A percentile compares a stretch with the other conserved stretches of the same genome.
These are phyloP conservation scores for Corydoras sp. DNA, from an alignment of 2,113 vertebrate genomes.

Conservation along the genomic window DNA sequence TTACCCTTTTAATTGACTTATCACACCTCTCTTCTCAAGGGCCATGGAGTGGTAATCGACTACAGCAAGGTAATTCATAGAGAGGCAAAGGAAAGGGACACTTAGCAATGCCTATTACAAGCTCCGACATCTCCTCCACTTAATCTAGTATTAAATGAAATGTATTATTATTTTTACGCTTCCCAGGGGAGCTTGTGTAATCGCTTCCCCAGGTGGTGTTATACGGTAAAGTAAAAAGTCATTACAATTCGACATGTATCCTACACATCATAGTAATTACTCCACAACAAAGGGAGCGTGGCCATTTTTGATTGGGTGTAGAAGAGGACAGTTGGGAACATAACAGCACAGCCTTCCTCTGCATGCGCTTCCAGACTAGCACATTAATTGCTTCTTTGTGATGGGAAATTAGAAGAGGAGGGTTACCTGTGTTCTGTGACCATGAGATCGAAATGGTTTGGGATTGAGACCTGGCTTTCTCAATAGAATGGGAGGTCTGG, in stretches of 20 bases:
- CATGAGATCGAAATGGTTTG: constrained; percentile 39
- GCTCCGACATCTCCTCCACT: constrained; percentile 57
- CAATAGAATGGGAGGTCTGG: constrained; percentile 6
- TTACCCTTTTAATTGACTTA: constrained; percentile 62
- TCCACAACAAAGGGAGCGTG: constrained; percentile 62
- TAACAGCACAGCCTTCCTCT: constrained; percentile 58
- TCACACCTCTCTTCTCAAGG: constrained; percentile 54
- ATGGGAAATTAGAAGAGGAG: constrained; percentile 63
- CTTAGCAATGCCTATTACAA: constrained; percentile 61
- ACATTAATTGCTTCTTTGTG: constrained; percentile 79
- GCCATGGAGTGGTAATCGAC: constrained; percentile 47
- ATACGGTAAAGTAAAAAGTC: constrained; percentile 41
- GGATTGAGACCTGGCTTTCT: constrained; percentile 27
- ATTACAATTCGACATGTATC: constrained; percentile 66
- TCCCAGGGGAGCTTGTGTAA: constrained; percentile 50
- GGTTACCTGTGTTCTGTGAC: constrained; percentile 64
- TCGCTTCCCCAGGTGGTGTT: constrained; percentile 55
- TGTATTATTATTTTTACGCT: constrained; percentile 57
- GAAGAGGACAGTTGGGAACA: constrained; percentile 56
- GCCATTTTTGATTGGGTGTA: constrained; percentile 50
- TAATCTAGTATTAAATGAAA: constrained; percentile 64
- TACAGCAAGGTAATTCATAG: constrained; percentile 56
- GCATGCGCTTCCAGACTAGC: constrained; percentile 55
- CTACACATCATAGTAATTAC: constrained; percentile 74
- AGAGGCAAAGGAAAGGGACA: constrained; percentile 49